Evolutionary conservation across 2,113 vertebrate genomes (phyloP), one percentile per base, ranked within the genome.

Genomic region (Tautogolabrus adspersus): DNA sequence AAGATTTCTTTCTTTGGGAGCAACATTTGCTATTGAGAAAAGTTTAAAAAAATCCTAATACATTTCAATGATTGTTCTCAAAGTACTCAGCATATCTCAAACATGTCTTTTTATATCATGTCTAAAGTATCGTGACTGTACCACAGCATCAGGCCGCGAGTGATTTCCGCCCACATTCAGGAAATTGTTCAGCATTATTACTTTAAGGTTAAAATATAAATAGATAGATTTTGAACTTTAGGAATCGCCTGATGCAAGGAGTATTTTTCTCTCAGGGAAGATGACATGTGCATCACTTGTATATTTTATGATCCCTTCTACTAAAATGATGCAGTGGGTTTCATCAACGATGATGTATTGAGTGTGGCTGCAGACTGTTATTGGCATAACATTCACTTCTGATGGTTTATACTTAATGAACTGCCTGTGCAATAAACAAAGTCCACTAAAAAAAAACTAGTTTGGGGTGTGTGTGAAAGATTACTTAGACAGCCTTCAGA

Each of bases 381-480:
- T 90, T 86, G 87, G 87, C 86, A 87, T 66, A 73, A 77, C 77
- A 58, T 78, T 85, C 77, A 87, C 80, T 82, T 88, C 58, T 72
- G 87, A 90, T 82, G 81, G 76, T 85, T 87, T 88, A 88, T 87
- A 87, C 87, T 89, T 88, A 89, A 89, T 86, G 79, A 91, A 87
- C 82, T 84, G 78, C 68, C 77, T 67, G 67, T 72, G 87, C 83
- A 89, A 86, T 90, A 67, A 88, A 85, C 83, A 86, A 86, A 86
- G 69, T 34, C 30, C 74, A 44, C 18, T 21, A 46, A 74, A 77
- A 74, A 26, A 79, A 66, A 37, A 63, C 49, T 64, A 46, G 72
- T 72, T 77, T 49, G 34, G 59, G 40, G 34, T 72, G 59, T 65
- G 63, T 78, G 62, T 90, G 84, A 87, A 72, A 82, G 85, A 88